Evolutionary conservation across 2,797 vertebrate species (phyloP).

Genomic region (Periophthalmus magnuspinnatus): DNA sequence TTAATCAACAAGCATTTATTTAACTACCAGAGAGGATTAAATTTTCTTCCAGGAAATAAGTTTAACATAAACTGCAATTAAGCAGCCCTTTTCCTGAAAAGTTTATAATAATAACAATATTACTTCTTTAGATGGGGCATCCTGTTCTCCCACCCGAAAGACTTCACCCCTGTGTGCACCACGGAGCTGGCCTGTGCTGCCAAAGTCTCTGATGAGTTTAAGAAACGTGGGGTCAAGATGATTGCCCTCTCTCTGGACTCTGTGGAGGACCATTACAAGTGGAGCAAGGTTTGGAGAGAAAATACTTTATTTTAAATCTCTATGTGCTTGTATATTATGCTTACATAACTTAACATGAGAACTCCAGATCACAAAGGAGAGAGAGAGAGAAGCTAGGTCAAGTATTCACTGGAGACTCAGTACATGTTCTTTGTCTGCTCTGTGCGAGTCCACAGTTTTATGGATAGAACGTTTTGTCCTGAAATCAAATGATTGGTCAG

Average conservation of each 20-base stretch:
- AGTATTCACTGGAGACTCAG: background rate
- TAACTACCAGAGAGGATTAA: background rate
- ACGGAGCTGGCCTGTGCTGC: slow-evolving; percentile 91
- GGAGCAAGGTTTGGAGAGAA: slow-evolving; percentile 85
- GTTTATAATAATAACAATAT: background rate
- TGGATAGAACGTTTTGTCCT: slow-evolving; percentile 23
- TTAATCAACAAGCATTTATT: no score
- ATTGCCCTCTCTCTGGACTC: slow-evolving; percentile 93
- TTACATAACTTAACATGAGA: background rate
- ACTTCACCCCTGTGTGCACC: slow-evolving; percentile 97
- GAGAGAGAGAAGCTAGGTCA: background rate
- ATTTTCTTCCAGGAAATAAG: background rate
- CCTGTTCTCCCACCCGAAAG: slow-evolving; percentile 93
- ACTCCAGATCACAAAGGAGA: background rate
- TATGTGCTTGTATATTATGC: background rate
- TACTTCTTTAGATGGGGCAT: slow-evolving; percentile 86
- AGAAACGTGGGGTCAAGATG: slow-evolving; percentile 90
- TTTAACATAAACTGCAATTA: background rate
- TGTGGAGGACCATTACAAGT: slow-evolving; percentile 87
- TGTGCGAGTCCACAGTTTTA: slow-evolving; percentile 10
- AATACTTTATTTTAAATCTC: background rate
- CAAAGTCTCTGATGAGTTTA: slow-evolving; percentile 83
- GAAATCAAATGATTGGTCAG: slow-evolving; percentile 23
- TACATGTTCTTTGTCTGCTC: slow-evolving; percentile 14
- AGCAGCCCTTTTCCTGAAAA: no score